A percentile compares a stretch with the other conserved stretches of the same genome.
Evolutionary conservation across 2,888 invertebrate genomes (phyloP).

Genomic region (Taphrorychus bicolor): DNA sequence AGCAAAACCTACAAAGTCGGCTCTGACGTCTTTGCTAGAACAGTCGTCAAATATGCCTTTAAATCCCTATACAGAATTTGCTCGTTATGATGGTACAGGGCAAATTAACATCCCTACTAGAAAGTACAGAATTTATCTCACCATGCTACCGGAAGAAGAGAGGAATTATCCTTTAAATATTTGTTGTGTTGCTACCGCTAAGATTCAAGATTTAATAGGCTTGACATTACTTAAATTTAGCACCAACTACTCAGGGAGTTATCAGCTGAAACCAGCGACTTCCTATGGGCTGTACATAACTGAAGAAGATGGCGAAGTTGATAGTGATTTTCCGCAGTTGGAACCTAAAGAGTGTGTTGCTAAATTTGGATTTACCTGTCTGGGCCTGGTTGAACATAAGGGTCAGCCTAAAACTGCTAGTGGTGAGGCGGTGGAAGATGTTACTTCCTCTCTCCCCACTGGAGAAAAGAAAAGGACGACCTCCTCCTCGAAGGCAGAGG

Average conservation of each 20-base stretch:
- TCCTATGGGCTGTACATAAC: conserved; percentile 91
- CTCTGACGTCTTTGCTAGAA: conserved; percentile 77
- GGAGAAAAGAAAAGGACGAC: conserved; percentile 36
- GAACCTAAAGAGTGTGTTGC: conserved; percentile 88
- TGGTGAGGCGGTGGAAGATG: conserved; percentile 47
- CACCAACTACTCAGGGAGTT: conserved; percentile 54
- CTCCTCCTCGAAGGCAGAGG: conserved; percentile 49
- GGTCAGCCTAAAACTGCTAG: conserved; percentile 58
- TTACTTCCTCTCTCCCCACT: conserved; percentile 23
- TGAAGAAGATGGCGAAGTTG: conserved; percentile 96
- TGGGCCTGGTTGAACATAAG: conserved; percentile 78
- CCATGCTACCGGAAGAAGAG: conserved; percentile 82
- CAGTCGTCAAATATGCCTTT: conserved; percentile 79
- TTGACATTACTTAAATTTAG: conserved; percentile 87
- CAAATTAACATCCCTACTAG: conserved; percentile 81
- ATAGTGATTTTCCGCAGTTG: conserved; percentile 90
- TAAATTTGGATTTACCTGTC: conserved; percentile 89
- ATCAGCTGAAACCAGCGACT: conserved; percentile 68
- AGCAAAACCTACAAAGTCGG: conserved; percentile 63
- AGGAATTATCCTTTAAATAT: conserved; percentile 85
- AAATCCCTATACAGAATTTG: conserved; percentile 89
- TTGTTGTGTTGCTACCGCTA: conserved; percentile 82
- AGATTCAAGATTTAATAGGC: conserved; percentile 90
- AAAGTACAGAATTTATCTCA: conserved; percentile 88
- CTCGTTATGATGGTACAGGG: conserved; percentile 82